Percentiles rank a stretch among this genome's conserved stretches.
phyloP scores from a whole-genome alignment of 2,888 invertebrate species.

The Diadromus collaris region DNA sequence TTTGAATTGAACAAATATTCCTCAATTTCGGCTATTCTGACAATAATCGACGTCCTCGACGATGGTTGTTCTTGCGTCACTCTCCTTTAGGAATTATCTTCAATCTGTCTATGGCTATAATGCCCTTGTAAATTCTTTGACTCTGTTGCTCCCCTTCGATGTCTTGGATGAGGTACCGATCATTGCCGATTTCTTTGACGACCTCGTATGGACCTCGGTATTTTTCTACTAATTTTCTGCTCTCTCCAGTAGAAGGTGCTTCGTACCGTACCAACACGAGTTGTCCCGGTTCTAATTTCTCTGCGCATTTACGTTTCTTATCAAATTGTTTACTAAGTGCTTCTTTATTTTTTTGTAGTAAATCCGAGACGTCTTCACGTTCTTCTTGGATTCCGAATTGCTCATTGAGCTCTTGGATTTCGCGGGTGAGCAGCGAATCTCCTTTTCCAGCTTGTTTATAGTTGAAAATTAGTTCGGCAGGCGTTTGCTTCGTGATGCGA shows the following conservation, averaged over 20 bases:
- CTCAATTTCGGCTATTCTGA: slow-evolving; percentile 21
- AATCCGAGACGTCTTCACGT: too few relatives aligned
- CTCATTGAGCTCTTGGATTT: too few relatives aligned
- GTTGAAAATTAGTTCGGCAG: not conserved
- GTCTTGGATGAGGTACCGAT: slow-evolving; percentile 55
- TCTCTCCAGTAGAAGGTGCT: too few relatives aligned
- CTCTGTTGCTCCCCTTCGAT: slow-evolving; percentile 58
- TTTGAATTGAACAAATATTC: too few relatives aligned
- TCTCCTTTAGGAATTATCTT: slow-evolving; percentile 17
- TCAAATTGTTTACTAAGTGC: too few relatives aligned
- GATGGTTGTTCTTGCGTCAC: not conserved
- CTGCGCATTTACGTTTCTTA: too few relatives aligned
- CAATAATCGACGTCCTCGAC: slow-evolving; percentile 22
- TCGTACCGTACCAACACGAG: too few relatives aligned
- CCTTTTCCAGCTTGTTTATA: too few relatives aligned
- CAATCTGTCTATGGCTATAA: slow-evolving; percentile 40
- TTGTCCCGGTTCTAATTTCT: too few relatives aligned
- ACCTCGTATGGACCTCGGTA: slow-evolving; percentile 47
- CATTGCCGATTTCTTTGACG: slow-evolving; percentile 48
- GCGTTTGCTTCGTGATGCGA: slow-evolving; percentile 14
- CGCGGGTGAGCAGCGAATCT: too few relatives aligned
- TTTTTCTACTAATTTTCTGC: slow-evolving; percentile 40
- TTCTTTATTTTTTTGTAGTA: too few relatives aligned
- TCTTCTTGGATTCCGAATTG: too few relatives aligned
- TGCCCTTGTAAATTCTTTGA: slow-evolving; percentile 47